phyloP scores from a whole-genome alignment of 2,797 vertebrate species.

The Melopsittacus undulatus region DNA sequence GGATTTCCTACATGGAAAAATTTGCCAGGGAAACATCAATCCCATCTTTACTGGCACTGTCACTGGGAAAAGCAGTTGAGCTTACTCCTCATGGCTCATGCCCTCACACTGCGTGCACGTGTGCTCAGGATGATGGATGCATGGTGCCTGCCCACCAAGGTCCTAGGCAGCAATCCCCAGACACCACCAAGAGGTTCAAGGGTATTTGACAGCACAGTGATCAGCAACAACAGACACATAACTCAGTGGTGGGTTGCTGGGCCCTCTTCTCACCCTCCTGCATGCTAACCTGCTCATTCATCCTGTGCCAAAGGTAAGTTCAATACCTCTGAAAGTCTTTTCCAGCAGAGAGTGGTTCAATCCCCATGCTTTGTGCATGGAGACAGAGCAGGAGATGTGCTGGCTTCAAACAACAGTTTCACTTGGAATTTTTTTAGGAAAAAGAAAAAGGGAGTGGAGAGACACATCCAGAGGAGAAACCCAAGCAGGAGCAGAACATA shows the following conservation, averaged over 20 bases:
- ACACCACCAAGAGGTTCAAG: not conserved
- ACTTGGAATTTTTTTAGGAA: not conserved
- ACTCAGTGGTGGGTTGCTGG: not conserved
- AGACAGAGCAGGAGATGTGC: not conserved
- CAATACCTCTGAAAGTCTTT: not conserved
- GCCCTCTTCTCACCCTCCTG: not conserved
- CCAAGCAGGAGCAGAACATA: not conserved
- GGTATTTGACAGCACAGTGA: not conserved
- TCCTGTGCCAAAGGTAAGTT: not conserved
- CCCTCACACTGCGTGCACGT: accelerated
- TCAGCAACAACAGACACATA: accelerated
- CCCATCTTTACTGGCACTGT: not conserved
- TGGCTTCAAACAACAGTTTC: not conserved
- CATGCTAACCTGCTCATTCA: accelerated
- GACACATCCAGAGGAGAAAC: not conserved
- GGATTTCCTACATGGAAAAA: not conserved
- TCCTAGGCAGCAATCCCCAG: not conserved
- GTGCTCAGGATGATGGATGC: accelerated
- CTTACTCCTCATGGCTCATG: accelerated
- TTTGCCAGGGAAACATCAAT: not conserved
- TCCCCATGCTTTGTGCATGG: not conserved
- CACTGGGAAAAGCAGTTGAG: not conserved
- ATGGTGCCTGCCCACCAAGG: accelerated
- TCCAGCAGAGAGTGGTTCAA: not conserved
- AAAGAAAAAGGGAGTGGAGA: not conserved